Conservation (phyloP, 35 echinoderm and acorn worm genomes). For the Apostichopus parvimensis region DNA sequence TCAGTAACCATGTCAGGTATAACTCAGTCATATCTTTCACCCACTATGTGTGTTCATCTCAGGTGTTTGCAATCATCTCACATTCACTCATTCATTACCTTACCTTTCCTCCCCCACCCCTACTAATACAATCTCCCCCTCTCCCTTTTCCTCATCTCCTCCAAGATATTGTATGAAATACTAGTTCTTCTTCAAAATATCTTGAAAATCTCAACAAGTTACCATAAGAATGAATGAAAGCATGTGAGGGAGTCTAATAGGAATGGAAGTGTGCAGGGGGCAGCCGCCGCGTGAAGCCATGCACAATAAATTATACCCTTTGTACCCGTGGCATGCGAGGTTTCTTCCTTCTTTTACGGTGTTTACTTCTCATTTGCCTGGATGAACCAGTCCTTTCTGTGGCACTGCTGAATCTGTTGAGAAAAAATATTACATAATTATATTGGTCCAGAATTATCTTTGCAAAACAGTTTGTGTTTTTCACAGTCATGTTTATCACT, state of each 20-base stretch:
- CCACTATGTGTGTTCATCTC: no score
- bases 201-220: background rate
- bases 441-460: no score
- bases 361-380: constrained; percentile 81
- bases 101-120: background rate
- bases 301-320: constrained; percentile 72
- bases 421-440: no score
- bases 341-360: constrained; percentile 74
- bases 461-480: no score
- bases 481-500: no score
- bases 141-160: background rate
- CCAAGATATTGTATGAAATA: background rate
- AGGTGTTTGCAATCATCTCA: no score
- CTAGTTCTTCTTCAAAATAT: background rate
- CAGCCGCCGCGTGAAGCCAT: constrained; percentile 49
- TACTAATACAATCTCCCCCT: background rate
- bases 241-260: background rate
- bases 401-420: constrained; percentile 93
- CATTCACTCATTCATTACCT: background rate
- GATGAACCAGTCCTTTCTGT: constrained; percentile 87
- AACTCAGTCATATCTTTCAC: no score
- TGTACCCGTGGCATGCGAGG: constrained; percentile 89
- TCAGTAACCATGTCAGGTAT: no score
- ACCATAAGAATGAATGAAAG: background rate
- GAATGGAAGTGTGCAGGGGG: constrained; percentile 43